Base-by-base conservation (phyloP, 2,113 vertebrate genomes). In the Peucedramus taeniatus region DNA sequence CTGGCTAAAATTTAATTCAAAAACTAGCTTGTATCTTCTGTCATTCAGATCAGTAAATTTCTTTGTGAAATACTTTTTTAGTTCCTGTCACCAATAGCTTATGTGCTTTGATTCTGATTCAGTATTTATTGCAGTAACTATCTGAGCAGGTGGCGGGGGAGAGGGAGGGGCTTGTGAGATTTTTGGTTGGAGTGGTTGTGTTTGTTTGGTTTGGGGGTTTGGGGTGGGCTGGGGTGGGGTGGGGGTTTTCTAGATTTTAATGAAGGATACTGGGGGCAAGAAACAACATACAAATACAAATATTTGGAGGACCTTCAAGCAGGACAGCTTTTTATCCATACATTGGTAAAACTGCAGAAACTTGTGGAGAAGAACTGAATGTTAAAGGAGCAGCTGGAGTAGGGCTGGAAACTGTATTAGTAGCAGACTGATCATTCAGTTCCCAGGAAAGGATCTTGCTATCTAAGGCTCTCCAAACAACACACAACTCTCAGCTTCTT, bases 151-250 rank as follows among this genome's bases (percentile, higher is more conserved):
- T 27, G 40, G 37, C 5, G 6, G 17, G 31, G 10, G 0, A 3
- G 10, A 9, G 31, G 14, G 5, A 28, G 18, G 3, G 5, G 9
- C 42, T 60, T 42, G 15, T 16, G 15, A 65, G 18, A 16, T 40
- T 71, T 88, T 71, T 64, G 5, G 3, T 30, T 30, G 11, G 15
- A 26, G 33, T 6, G 2, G 4, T 64, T 44, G 14, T 7, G 19
- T 81, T 84, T 39, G 30, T 39, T 64, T 33, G 37, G 26, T 65
- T 83, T 80, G 20, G 3, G 3, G 9, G 2, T 31, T 87, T 83
- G 18, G 3, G 11, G 3, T 33, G 10, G 14, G 19, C 2, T 47
- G 16, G 6, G 12, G 1, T 47, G 16, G 6, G 12, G 1, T 26
- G 10, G 10, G 11, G 1, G 2, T 69, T 59, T 75, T 71, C 19